Evolutionary conservation across 64 coral and sea anemone genomes (phyloP), one percentile per base, ranked within the genome.

Genomic region (Astreopora myriophthalma): DNA sequence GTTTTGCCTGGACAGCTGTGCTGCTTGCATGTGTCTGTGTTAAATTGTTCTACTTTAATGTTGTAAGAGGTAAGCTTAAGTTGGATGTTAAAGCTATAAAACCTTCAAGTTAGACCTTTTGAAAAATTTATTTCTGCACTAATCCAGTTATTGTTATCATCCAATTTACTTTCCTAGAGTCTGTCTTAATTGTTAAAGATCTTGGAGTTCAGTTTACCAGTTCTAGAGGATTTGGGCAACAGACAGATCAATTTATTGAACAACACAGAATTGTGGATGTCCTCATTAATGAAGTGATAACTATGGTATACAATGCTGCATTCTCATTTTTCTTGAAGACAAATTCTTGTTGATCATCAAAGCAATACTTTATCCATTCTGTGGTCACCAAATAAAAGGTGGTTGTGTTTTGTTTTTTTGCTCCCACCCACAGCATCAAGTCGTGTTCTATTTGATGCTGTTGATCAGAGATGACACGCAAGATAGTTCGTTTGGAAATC

Each of bases 191-290:
- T 83, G 79, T 83, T 0, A 83, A 83, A 64, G 79, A 83, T 38
- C 79, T 83, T 83, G 79, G 79, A 39, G n/a, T 83, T 33, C 79
- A 83, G 79, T 83, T 64, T 1, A 83, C 79, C 30, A 83, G n/a
- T 37, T 64, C 22, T 37, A 31, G 79, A 24, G 32, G 3, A 25
- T 61, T 83, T 83, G 79, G 79, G 12, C 30, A 22, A 38, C 16
- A 83, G 17, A 83, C 55, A 25, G 64, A 57, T 58, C 52, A 83
- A 26, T 83, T 83, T 37, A 65, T 83, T 24, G 79, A 83, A 38
- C 79, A 83, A 5, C 31, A 83, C 2, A 83, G 34, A 64, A 39
- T 83, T 83, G 57, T 83, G 33, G 79, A 83, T 65, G 79, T 83
- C 11, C 28, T 83, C 32, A 83, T 83, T 22, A 63, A 83, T 83